Base-by-base conservation (phyloP, 2,888 invertebrate genomes). In the Empis livida region DNA sequence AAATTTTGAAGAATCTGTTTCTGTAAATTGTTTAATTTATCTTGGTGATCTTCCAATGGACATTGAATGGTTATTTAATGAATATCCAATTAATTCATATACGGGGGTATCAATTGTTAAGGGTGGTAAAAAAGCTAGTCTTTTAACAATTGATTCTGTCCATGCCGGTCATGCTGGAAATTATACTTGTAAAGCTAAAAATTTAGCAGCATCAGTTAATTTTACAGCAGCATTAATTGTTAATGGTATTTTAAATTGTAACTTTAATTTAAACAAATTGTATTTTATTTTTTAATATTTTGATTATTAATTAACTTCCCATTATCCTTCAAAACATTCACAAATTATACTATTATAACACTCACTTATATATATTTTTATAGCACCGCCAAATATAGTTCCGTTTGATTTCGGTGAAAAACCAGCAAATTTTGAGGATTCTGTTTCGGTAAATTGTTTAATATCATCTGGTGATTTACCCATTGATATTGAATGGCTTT, bases 361-460 rank as follows among this genome's bases (percentile, higher is more conserved):
- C 5, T 3, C 27, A 23, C 5, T 17, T 23, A 14, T n/a, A 14
- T 32, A 44, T 16, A 37, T 46, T 13, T 39, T 3, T 48, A 39
- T 52, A 87, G 89, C 80, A 73, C 77, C 80, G 62, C 87, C 87
- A 52, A 81, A 83, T 73, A 79, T 84, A 63, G 77, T 77, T 59
- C 80, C 82, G 54, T 87, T 88, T 67, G 72, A 79, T 57, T 87
- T 88, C 64, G 86, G 84, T 57, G 80, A 82, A 57, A 75, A 77
- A 54, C 78, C 82, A 32, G 75, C 80, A 54, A 81, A 80, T 64
- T 78, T 79, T 56, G 83, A 82, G 53, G 82, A 84, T 65, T 78
- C 80, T 56, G 78, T 80, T 48, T 80, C 80, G 47, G 74, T 81
- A 49, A 78, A 78, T 57, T 86, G 85, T 67, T 76, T 80, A 44